Conservation (phyloP, 2,888 invertebrate species). For the Ypsolopha sequella region DNA sequence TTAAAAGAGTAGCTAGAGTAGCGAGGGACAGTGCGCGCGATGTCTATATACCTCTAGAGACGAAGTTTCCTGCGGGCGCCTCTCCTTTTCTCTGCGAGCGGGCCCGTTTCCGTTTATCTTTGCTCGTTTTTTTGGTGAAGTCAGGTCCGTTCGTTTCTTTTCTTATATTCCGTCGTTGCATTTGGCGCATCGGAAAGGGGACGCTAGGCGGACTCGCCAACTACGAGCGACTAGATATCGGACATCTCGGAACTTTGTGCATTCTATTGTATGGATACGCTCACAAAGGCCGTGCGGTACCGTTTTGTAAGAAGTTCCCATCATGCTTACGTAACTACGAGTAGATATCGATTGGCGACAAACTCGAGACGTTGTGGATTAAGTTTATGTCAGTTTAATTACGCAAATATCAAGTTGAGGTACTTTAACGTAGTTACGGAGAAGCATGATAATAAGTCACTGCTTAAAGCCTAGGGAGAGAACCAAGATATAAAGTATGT, state of each 20-base stretch:
- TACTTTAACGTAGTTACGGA: no score
- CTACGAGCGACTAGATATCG: constrained; percentile 6
- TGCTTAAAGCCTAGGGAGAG: no score
- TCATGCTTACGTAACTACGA: no score
- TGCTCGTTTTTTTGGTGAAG: constrained; percentile 50
- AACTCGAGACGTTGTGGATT: no score
- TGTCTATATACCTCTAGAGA: constrained; percentile 17
- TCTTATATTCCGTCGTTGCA: constrained; percentile 49
- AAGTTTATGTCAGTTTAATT: no score
- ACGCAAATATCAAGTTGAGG: no score
- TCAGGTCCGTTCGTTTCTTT: constrained; percentile 51
- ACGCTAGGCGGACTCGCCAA: constrained; percentile 7
- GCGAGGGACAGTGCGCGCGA: neutral
- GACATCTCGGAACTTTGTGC: constrained; percentile 7
- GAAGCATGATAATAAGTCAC: no score
- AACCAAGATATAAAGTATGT: no score
- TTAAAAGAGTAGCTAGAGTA: constrained; percentile 26
- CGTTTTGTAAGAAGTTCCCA: no score
- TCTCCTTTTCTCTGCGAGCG: constrained; percentile 60
- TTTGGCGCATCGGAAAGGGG: constrained; percentile 37
- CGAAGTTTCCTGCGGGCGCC: constrained; percentile 54
- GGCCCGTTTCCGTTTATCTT: constrained; percentile 64
- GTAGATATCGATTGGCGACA: no score
- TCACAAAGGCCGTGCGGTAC: constrained; percentile 2
- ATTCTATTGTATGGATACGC: constrained; percentile 3